phyloP scores from a whole-genome alignment of 2,888 invertebrate species.

The Omphaloscelis lunosa region DNA sequence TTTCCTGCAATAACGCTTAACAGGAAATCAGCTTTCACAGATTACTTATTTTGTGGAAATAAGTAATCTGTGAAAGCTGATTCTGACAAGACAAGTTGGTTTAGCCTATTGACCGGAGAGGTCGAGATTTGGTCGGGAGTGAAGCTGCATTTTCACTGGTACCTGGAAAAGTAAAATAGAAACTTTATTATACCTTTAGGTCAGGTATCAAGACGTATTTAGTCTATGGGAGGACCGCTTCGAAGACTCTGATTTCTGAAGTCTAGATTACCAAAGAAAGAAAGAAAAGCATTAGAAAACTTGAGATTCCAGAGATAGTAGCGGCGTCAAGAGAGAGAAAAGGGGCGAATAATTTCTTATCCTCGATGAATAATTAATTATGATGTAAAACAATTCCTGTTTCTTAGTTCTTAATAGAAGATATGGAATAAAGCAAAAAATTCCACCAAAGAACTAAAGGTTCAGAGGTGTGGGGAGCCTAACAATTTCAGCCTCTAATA shows the following conservation, averaged over 20 bases:
- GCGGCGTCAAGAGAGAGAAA: not conserved
- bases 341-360: not conserved
- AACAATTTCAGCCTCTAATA: not conserved
- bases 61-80: constrained; percentile 53
- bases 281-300: not conserved
- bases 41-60: constrained; percentile 43
- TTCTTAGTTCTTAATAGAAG: not conserved
- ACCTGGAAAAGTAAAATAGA: not conserved
- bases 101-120: not conserved
- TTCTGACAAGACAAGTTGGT: not conserved
- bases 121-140: not conserved
- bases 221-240: not conserved
- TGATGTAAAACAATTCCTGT: not conserved
- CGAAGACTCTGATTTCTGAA: not conserved
- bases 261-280: not conserved
- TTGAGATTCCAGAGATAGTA: not conserved
- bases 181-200: not conserved
- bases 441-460: not conserved
- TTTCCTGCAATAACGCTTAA: not conserved
- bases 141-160: constrained; percentile 9
- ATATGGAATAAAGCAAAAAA: not conserved
- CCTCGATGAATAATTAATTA: not conserved
- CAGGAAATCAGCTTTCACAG: constrained; percentile 47
- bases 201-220: not conserved
- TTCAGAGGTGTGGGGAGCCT: too few relatives aligned